Base-by-base conservation (phyloP, 2,888 invertebrate genomes). In the Microplitis manilae region DNA sequence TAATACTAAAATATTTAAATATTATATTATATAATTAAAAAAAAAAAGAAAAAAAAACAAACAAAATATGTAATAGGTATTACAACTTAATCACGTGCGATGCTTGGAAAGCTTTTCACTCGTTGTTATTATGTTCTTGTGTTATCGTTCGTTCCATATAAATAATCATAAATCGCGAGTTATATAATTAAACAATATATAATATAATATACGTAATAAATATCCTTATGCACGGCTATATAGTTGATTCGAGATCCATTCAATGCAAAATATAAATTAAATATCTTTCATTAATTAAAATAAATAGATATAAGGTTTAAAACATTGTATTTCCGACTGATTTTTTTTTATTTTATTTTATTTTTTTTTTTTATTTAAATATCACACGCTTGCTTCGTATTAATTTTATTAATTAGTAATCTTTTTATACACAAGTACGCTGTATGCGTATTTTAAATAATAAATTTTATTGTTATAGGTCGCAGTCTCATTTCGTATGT, bases 51-150 rank as follows among this genome's bases (percentile, higher is more conserved):
- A 69, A 76, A 73, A 77, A 68, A 79, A 77, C 76, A 75, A 81
- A 20, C 20, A 20, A 20, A 20, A 81, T 80, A 75, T 50, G 75
- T 77, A 73, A 79, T 80, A 82, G 79, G 77, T 79, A 82, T 82
- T 79, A 80, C 78, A 74, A 82, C 73, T 81, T 76, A 79, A 82
- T 82, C 78, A 76, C 79, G 82, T 80, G 50, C 50, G 81, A 81
- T 82, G 81, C 79, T 79, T 82, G 82, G 77, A 80, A 80, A 81
- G 81, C 80, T 80, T 82, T 80, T 79, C 77, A 80, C 79, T 78
- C 73, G 77, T 82, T 80, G 77, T 80, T 81, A 79, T 80, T 79
- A 61, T 78, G 77, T 78, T 76, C 20, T 76, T 68, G 13, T 62
- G 17, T 62, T 64, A 64, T 70, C 59, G 60, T 76, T 67, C 61